Percentiles rank a stretch among this genome's conserved stretches.
These are phyloP conservation scores for Rhyacophila evoluta DNA, from an alignment of 2,888 invertebrate species.

Conservation along the genomic window DNA sequence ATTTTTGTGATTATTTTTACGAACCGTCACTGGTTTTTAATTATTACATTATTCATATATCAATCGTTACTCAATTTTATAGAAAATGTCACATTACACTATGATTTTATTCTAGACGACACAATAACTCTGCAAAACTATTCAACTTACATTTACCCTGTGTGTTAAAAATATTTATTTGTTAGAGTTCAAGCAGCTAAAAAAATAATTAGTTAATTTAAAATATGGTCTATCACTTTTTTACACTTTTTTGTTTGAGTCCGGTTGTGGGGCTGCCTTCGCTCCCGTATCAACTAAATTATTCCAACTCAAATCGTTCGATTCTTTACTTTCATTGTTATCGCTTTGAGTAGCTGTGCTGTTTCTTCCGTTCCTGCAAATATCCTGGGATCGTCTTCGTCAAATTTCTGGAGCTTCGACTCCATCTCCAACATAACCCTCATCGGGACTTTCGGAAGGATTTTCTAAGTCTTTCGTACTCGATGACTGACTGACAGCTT, in stretches of 20 bases:
- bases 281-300: slow-evolving; percentile 29
- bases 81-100: background rate
- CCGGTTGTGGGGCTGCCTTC: slow-evolving; percentile 32
- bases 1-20: background rate
- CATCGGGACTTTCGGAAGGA: slow-evolving; percentile 85
- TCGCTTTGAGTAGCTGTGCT: slow-evolving; percentile 40
- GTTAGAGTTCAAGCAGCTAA: slow-evolving; percentile 24
- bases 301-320: slow-evolving; percentile 48
- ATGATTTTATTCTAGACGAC: background rate
- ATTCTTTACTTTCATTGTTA: slow-evolving; percentile 46
- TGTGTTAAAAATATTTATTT: slow-evolving; percentile 39
- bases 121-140: slow-evolving; percentile 12
- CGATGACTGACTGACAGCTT: slow-evolving; percentile 65
- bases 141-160: slow-evolving; percentile 40
- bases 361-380: slow-evolving; percentile 44
- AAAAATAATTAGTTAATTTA: slow-evolving; percentile 19
- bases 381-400: slow-evolving; percentile 68
- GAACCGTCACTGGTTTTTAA: background rate
- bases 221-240: background rate
- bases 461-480: slow-evolving; percentile 69
- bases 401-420: slow-evolving; percentile 78
- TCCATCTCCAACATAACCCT: slow-evolving; percentile 86
- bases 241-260: slow-evolving; percentile 41
- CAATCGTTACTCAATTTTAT: background rate
- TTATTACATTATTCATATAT: too few species aligned